A percentile compares a stretch with the other conserved stretches of the same genome.
Evolutionary conservation across 2,113 vertebrate species (phyloP).

Genomic region (Daphoenositta chrysoptera): DNA sequence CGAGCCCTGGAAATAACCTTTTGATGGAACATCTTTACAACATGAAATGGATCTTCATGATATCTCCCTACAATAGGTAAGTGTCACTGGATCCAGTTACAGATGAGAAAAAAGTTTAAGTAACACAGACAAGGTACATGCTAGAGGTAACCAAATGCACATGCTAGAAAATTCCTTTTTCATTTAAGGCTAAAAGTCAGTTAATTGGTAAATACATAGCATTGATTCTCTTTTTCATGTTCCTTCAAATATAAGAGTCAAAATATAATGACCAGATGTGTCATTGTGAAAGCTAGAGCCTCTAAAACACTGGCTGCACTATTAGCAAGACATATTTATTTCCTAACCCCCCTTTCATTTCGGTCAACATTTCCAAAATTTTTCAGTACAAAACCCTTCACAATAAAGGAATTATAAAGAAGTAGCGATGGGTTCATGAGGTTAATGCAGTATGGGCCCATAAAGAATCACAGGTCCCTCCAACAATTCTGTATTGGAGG

Average conservation of each 20-base stretch:
- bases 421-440: not conserved
- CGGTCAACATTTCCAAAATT: not conserved
- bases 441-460: not conserved
- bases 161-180: not conserved
- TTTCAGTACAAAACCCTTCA: not conserved
- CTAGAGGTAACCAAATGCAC: not conserved
- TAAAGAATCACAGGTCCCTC: not conserved
- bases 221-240: not conserved
- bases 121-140: not conserved
- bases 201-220: not conserved
- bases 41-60: not conserved
- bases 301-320: not conserved
- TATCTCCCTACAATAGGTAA: not conserved
- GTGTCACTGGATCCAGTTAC: not conserved
- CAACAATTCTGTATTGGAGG: not conserved
- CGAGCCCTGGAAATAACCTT: not conserved
- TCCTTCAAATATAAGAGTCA: not conserved
- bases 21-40: not conserved
- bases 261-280: not conserved
- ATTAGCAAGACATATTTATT: not conserved
- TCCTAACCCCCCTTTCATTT: not conserved
- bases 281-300: not conserved
- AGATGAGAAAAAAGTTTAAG: slow-evolving; percentile 11
- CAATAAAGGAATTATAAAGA: not conserved
- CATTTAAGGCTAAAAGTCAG: not conserved